These are phyloP conservation scores for Pinna nobilis DNA, from an alignment of 1,140 invertebrate genomes.

Conservation along the genomic window DNA sequence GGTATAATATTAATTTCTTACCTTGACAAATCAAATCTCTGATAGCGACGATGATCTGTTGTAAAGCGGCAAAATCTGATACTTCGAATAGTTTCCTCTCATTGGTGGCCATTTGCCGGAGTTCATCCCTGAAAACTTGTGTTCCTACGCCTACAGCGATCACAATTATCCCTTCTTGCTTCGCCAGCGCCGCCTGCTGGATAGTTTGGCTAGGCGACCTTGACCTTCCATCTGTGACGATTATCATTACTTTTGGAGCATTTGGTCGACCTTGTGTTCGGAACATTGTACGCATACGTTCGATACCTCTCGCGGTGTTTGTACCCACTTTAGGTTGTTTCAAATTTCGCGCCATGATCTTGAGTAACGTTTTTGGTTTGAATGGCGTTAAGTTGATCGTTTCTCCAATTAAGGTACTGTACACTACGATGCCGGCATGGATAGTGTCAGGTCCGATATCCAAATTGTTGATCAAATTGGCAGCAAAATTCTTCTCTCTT, in stretches of 20 bases:
- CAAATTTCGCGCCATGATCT: slow-evolving; percentile 28
- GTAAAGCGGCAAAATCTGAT: slow-evolving; percentile 49
- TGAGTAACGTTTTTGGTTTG: slow-evolving; percentile 35
- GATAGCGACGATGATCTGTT: slow-evolving; percentile 47
- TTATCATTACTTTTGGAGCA: slow-evolving; percentile 53
- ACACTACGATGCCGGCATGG: slow-evolving; percentile 59
- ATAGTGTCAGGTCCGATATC: slow-evolving; percentile 49
- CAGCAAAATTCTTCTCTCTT: slow-evolving; percentile 44
- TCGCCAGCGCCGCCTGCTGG: slow-evolving; percentile 44
- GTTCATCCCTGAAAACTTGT: slow-evolving; percentile 40
- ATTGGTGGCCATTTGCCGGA: slow-evolving; percentile 52
- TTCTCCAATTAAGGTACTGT: slow-evolving; percentile 54
- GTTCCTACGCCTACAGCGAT: slow-evolving; percentile 54
- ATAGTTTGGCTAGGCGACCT: slow-evolving; percentile 43
- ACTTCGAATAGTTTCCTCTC: slow-evolving; percentile 50
- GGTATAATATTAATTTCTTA: slow-evolving; percentile 19
- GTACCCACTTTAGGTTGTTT: slow-evolving; percentile 48
- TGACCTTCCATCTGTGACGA: slow-evolving; percentile 62
- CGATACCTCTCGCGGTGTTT: slow-evolving; percentile 53
- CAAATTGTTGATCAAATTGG: slow-evolving; percentile 51
- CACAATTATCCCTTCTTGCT: slow-evolving; percentile 48
- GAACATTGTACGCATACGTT: slow-evolving; percentile 47
- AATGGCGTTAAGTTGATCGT: slow-evolving; percentile 46
- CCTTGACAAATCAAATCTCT: slow-evolving; percentile 58
- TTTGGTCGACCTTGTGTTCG: slow-evolving; percentile 28